A percentile compares a stretch with the other conserved stretches of the same genome.
Conservation (phyloP, 2,113 vertebrate genomes). For the Hylia prasina region DNA sequence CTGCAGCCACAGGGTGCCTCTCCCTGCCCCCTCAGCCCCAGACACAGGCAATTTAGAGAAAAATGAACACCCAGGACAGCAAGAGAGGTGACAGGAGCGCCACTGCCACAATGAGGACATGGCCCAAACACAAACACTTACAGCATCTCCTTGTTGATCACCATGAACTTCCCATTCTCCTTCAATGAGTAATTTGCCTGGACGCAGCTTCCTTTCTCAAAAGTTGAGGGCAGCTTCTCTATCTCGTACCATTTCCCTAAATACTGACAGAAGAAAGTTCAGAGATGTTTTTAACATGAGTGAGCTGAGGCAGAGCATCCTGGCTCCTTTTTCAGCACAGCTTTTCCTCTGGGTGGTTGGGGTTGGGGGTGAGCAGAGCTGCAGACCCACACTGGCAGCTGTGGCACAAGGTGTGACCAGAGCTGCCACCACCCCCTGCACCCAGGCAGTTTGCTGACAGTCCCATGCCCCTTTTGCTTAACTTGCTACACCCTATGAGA, state of each 20-base stretch:
- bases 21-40: not conserved
- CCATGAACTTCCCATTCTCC: constrained; percentile 76
- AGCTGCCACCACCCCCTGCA: not conserved
- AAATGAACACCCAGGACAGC: not conserved
- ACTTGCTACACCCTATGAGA: fast-evolving
- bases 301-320: not conserved
- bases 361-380: fast-evolving
- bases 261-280: constrained; percentile 70
- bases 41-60: not conserved
- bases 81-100: not conserved
- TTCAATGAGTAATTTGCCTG: constrained; percentile 76
- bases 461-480: not conserved
- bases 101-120: not conserved
- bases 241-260: constrained; percentile 85
- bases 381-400: not conserved
- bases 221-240: constrained; percentile 75
- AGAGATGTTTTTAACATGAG: not conserved
- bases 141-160: constrained; percentile 77
- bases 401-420: not conserved
- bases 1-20: not conserved
- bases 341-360: fast-evolving
- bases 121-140: not conserved
- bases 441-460: not conserved
- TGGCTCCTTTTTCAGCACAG: fast-evolving
- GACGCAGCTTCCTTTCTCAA: constrained; percentile 78